Evolutionary conservation across 2,113 vertebrate genomes (phyloP).

Genomic region (Calidris pygmaea): DNA sequence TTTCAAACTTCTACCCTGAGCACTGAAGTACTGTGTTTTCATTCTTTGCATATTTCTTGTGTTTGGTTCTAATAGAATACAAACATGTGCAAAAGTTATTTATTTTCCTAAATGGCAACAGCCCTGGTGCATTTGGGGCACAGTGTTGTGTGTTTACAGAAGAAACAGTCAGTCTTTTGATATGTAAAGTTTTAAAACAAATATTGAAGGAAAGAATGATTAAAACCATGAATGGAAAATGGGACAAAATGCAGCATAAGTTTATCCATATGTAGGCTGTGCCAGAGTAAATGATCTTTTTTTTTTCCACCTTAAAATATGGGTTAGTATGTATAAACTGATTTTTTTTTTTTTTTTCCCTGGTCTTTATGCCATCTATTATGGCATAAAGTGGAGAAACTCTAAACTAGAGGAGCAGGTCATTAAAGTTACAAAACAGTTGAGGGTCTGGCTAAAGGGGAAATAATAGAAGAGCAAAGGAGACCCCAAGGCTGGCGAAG

Average conservation of each 20-base stretch:
- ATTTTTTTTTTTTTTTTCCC: background rate
- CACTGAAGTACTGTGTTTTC: background rate
- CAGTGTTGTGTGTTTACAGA: background rate
- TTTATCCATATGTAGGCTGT: background rate
- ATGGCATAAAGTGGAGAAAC: background rate
- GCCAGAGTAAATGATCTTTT: background rate
- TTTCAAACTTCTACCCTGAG: background rate
- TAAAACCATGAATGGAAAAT: background rate
- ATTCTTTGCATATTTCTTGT: conserved; percentile 2
- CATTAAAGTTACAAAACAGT: background rate
- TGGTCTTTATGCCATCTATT: background rate
- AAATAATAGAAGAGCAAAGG: background rate
- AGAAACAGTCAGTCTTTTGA: background rate
- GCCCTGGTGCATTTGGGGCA: background rate
- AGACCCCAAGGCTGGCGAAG: background rate
- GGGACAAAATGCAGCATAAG: background rate
- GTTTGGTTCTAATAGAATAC: background rate
- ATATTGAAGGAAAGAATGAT: background rate
- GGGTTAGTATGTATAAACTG: background rate
- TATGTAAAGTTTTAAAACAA: background rate
- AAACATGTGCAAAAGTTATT: background rate
- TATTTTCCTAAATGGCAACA: background rate
- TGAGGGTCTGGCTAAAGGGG: background rate
- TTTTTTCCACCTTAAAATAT: background rate
- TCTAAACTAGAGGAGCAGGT: background rate